Evolutionary conservation across 2,797 vertebrate species (phyloP), one percentile per base, ranked within the genome.

Genomic region (Argentina silus): DNA sequence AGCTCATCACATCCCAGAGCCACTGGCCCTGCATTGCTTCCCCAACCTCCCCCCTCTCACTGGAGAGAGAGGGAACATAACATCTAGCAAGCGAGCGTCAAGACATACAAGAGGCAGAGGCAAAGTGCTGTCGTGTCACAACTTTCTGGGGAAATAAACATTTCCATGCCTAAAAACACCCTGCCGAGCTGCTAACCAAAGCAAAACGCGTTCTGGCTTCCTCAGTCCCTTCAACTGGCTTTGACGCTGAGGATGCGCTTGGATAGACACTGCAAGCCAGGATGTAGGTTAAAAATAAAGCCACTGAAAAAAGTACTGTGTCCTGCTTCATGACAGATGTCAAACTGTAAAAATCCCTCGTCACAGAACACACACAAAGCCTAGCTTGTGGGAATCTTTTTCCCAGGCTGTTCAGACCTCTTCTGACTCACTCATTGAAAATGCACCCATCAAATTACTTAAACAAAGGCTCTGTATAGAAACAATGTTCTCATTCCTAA

Each of bases 91-190:
- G 64, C 9, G 15, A 82, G 66, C 75, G 62, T 83, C 64, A 73
- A 77, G 64, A 67, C 64, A 80, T 82, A 87, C 77, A 84, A 68
- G 63, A 78, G 4, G 69, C 72, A 77, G 55, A 70, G 43, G 21
- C 77, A 84, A 77, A 86, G 76, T 19, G 66, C 42, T 42, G 67
- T 70, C 73, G 42, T 84, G 81, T 86, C 68, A 61, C 51, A 73
- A 74, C 81, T 85, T 85, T 84, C 81, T 66, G 68, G 74, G 82
- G 77, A 86, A 87, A 88, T 84, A 84, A 85, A 79, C 78, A 78
- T 75, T 80, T 78, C 57, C 50, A 67, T 60, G 51, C 44, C 68
- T 61, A 77, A 71, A 75, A 68, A 77, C 61, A 75, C 50, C 67
- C 70, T 3, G 27, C 57, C 27, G 2, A 75, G 72, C 68, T 45